Conservation (phyloP, 2,113 vertebrate genomes). For the Echinops telfairi region DNA sequence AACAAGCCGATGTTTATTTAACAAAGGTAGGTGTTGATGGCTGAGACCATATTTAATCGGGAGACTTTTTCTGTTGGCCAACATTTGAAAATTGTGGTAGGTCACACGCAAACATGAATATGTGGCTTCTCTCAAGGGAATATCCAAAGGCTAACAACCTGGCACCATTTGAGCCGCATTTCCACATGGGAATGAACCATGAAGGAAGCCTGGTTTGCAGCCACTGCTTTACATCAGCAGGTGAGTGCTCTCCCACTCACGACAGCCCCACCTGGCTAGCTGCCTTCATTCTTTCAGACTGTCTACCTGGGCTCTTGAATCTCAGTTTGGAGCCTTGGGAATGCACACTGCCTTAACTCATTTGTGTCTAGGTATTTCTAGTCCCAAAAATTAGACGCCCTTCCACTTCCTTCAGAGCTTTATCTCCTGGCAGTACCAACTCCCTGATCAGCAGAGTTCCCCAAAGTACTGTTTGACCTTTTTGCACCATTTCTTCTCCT, state of each 20-base stretch:
- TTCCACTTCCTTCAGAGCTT: background rate
- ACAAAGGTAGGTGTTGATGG: constrained; percentile 10
- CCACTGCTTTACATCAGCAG: background rate
- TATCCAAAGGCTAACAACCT: background rate
- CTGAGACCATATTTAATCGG: background rate
- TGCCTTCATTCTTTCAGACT: background rate
- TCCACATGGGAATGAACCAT: background rate
- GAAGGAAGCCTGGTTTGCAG: background rate
- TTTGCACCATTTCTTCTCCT: constrained; percentile 57
- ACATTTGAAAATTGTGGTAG: background rate
- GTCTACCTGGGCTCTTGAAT: background rate
- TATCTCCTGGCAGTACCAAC: background rate
- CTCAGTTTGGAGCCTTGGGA: background rate
- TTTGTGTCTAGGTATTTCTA: background rate
- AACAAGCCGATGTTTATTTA: constrained; percentile 2
- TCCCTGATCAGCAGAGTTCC: constrained; percentile 45
- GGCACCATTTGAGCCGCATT: background rate
- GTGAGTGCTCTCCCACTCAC: rapidly evolving
- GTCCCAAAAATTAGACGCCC: background rate
- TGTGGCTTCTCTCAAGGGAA: background rate
- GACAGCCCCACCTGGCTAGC: rapidly evolving
- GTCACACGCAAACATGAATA: constrained; percentile 27
- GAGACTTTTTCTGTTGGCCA: background rate
- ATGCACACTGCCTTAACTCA: background rate
- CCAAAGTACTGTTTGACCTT: constrained; percentile 33